Conservation (phyloP, 2,113 vertebrate genomes). For the Puffinus mauretanicus region DNA sequence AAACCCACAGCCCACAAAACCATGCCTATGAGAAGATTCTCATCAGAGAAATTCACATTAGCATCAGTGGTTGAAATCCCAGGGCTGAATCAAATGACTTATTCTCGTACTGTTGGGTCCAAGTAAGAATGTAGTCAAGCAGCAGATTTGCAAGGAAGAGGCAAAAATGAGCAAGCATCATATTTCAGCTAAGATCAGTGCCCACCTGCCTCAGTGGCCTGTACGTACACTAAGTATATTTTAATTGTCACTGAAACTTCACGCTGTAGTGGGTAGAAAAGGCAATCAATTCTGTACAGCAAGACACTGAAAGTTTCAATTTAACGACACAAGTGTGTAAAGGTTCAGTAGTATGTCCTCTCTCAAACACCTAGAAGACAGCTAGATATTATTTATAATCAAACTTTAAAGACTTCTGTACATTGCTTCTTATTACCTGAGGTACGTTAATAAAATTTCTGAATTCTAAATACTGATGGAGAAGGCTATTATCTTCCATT, state of each 20-base stretch:
- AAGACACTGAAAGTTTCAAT: not conserved
- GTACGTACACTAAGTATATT: not conserved
- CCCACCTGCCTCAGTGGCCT: not conserved
- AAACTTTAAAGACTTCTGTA: not conserved
- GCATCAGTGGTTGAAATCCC: not conserved
- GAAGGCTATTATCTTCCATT: constrained; percentile 80
- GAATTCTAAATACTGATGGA: constrained; percentile 83
- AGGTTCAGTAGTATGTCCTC: not conserved
- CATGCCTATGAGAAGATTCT: not conserved
- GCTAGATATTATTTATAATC: not conserved
- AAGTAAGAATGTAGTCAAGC: not conserved
- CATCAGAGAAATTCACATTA: not conserved
- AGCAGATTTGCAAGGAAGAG: not conserved
- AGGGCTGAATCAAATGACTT: not conserved
- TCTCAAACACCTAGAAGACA: not conserved
- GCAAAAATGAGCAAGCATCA: not conserved
- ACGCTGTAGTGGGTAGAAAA: not conserved
- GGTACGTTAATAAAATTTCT: constrained; percentile 78
- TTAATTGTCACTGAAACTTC: not conserved
- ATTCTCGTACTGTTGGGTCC: not conserved
- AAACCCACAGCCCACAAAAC: not conserved
- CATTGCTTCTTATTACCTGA: constrained; percentile 75
- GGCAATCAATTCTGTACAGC: not conserved
- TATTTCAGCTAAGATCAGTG: not conserved
- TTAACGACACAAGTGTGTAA: not conserved